Evolutionary conservation across 2,888 invertebrate genomes (phyloP).

Genomic region (Sinotaia quadrata): DNA sequence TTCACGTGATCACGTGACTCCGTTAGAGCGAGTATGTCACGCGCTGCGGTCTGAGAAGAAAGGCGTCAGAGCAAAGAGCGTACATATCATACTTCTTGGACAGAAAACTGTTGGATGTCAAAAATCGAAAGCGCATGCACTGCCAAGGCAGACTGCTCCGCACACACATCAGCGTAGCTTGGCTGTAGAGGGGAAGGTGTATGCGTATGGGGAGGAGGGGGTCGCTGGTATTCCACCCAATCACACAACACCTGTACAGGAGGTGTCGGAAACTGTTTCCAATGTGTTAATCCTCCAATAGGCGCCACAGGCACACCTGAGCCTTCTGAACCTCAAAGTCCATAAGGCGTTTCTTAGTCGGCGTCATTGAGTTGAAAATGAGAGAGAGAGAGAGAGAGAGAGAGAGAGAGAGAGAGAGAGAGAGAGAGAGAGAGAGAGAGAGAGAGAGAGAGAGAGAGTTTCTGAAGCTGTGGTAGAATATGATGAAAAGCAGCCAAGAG

Average conservation of each 20-base stretch:
- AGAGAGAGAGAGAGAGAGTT: constrained; percentile 1
- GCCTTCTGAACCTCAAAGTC: not conserved
- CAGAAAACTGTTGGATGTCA: too few relatives aligned
- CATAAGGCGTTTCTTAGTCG: not conserved
- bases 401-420: not conserved
- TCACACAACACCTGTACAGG: not conserved
- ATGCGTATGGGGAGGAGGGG: too few relatives aligned
- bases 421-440: constrained; percentile 1
- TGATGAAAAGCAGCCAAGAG: too few relatives aligned
- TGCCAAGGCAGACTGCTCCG: too few relatives aligned
- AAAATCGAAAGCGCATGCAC: too few relatives aligned
- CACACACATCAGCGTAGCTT: too few relatives aligned
- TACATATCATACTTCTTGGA: too few relatives aligned
- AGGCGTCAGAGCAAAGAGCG: too few relatives aligned
- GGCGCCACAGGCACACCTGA: not conserved
- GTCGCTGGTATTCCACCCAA: not conserved
- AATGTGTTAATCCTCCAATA: not conserved
- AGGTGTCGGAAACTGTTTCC: not conserved
- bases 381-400: not conserved
- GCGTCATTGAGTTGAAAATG: not conserved
- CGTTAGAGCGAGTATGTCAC: too few relatives aligned
- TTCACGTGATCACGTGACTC: too few relatives aligned
- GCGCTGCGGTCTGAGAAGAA: too few relatives aligned
- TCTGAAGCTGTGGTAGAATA: not conserved
- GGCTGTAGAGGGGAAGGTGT: too few relatives aligned